Base-by-base conservation (phyloP, 2,797 vertebrate species). In the Pseudochaenichthys georgianus region DNA sequence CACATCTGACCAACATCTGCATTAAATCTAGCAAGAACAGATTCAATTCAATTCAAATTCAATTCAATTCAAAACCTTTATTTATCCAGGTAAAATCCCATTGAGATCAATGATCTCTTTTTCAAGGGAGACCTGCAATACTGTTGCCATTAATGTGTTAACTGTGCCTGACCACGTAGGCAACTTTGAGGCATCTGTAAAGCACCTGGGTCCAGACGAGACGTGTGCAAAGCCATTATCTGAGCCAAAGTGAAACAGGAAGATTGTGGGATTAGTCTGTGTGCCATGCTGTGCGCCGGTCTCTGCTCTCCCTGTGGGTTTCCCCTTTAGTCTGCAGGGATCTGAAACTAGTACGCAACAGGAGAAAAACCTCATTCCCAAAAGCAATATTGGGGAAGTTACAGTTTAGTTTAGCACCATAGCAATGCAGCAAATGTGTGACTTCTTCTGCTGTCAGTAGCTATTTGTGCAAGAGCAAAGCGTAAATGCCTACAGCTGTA, bases 171-270 rank as follows among this genome's bases (percentile, higher is more conserved):
- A 88, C 84, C 87, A 90, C 74, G 71, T 88, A 52, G 50, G 73
- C 85, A 89, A 74, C 70, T 82, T 82, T 88, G 88, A 89, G 90
- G 94, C 95, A 96, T 94, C 90, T 94, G 92, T 73, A 76, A 41
- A 55, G 73, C 92, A 93, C 79, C 92, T 94, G 93, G 84, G 31
- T 50, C 15, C 72, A 59, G 42, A 58, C 72, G 81, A 85, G 74
- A 5, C 4, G 43, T 13, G 28, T 82, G 82, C 82, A 86, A 92
- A 93, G 84, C 83, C 81, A 87, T 86, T 79, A 88, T 75, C 58
- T 88, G 64, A 72, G 85, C 84, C 81, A 73, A 88, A 93, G 85
- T 69, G 79, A 82, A 89, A 90, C 83, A 91, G 90, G 91, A 95
- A 91, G 91, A 73, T 82, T 64, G 80, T 70, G 73, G 84, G 80